Evolutionary conservation across 2,797 vertebrate species (phyloP), one percentile per base, ranked within the genome.

Genomic region (Catamblyrhynchus diadema): DNA sequence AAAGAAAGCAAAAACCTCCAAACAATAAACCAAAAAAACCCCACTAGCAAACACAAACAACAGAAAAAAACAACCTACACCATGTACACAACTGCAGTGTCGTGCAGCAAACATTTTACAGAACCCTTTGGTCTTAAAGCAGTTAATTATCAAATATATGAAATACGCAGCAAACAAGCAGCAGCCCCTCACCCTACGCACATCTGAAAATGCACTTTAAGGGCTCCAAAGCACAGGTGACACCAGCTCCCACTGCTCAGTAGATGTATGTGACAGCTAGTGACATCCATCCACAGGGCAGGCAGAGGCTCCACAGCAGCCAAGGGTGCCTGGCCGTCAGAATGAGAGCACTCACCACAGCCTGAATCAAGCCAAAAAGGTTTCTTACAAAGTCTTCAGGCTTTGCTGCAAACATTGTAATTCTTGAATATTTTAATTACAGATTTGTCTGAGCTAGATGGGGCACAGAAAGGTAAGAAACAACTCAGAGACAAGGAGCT

Each of bases 201-300:
- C 30, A n/a, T 57, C 37, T 53, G 77, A 33, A 45, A 20, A 1
- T 3, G 44, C 41, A 5, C 35, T 32, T 9, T 1, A 10, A 6
- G 6, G 3, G 42, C 47, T 22, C 15, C 1, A 0, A 57, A 30
- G 27, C 19, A 32, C 41, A 27, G 62, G 5, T 7, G 48, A 45
- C 45, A 48, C 3, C 61, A 42, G 54, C 19, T n/a, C 12, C 27
- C 42, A 2, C 19, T 12, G 42, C 0, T 12, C 35, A 12, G 23
- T 0, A 19, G 45, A 8, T 7, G 30, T 1, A 5, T 3, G 41
- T 14, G 60, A 18, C 67, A 50, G 35, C 27, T 0, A 7, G 27
- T 2, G 42, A 15, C 25, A 37, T 11, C 12, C 32, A 37, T 11
- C 14, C 41, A 8, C 60, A 4, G 69, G 60, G 33, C 24, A 10